A percentile compares a stretch with the other conserved stretches of the same genome.
Conservation (phyloP, 2,113 vertebrate genomes). For the Fregetta grallaria region DNA sequence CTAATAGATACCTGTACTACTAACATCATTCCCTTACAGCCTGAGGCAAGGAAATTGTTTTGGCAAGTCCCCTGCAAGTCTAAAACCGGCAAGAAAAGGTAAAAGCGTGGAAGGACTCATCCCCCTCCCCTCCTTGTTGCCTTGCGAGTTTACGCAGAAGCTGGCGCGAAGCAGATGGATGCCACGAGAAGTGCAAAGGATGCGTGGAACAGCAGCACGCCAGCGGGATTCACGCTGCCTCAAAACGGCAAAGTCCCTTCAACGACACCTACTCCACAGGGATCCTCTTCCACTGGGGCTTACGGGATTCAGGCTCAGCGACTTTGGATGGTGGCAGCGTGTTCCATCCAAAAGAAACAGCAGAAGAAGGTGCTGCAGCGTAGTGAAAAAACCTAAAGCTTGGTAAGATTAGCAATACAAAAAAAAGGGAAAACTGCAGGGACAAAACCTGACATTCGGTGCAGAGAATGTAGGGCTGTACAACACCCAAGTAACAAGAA, state of each 20-base stretch:
- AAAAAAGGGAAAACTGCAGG: background rate
- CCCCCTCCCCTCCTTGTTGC: background rate
- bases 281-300: background rate
- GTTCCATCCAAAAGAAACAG: background rate
- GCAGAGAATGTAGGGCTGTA: background rate
- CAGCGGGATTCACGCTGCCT: background rate
- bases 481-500: background rate
- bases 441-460: background rate
- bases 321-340: background rate
- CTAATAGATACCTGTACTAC: background rate
- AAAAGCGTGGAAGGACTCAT: background rate
- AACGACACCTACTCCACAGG: background rate
- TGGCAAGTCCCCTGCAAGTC: background rate
- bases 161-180: background rate
- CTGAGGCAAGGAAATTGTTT: background rate
- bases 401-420: background rate
- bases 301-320: accelerated
- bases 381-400: accelerated
- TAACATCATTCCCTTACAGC: background rate
- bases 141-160: background rate
- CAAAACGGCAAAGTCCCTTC: background rate
- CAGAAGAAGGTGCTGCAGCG: background rate
- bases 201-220: background rate
- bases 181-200: background rate
- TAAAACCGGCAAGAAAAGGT: background rate